Evolutionary conservation across 2,113 vertebrate species (phyloP).

Genomic region (Steatornis caripensis): DNA sequence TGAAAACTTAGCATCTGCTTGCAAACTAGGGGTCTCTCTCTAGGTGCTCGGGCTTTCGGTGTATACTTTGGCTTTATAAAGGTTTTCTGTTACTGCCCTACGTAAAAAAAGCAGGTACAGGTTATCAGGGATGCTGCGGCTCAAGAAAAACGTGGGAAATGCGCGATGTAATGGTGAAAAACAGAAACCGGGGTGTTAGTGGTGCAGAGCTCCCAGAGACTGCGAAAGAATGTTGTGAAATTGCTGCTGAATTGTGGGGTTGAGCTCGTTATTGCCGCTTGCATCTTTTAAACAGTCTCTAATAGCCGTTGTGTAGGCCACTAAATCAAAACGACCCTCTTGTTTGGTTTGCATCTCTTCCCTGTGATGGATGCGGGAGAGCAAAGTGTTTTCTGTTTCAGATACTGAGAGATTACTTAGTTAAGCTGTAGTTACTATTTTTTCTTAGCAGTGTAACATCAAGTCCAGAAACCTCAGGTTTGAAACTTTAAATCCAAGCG

Average conservation of each 20-base stretch:
- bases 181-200: background rate
- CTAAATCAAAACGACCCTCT: background rate
- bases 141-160: background rate
- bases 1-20: background rate
- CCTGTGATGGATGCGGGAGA: background rate
- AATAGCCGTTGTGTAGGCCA: background rate
- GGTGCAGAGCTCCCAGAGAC: background rate
- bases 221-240: background rate
- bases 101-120: background rate
- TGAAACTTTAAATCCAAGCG: background rate
- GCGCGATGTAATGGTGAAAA: background rate
- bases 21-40: background rate
- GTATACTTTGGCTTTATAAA: background rate
- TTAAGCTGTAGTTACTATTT: background rate
- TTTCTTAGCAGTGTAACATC: background rate
- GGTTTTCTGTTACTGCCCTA: background rate
- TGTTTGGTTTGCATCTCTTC: background rate
- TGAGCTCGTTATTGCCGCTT: background rate
- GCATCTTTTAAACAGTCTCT: background rate
- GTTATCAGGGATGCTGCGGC: background rate
- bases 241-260: background rate
- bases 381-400: background rate
- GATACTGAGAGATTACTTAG: background rate
- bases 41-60: accelerated
- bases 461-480: background rate